Evolutionary conservation across 2,113 vertebrate species (phyloP).

Genomic region (Mesocricetus auratus): DNA sequence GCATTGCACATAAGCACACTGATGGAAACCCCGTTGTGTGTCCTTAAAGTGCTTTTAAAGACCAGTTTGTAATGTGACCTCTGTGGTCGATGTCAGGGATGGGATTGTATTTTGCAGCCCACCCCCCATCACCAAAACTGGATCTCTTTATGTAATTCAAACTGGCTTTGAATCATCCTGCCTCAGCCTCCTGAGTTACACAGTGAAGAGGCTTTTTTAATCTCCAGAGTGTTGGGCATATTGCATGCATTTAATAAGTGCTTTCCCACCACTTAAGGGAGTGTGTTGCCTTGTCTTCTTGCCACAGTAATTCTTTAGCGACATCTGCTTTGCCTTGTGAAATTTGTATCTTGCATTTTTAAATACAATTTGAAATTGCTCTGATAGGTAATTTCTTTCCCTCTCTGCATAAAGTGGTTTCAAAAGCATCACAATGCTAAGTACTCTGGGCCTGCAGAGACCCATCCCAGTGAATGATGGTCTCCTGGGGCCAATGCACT

Average conservation of each 20-base stretch:
- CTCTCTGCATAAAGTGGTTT: conserved; percentile 22
- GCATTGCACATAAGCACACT: not conserved
- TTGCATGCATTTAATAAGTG: not conserved
- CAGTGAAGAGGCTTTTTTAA: not conserved
- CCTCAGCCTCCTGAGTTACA: not conserved
- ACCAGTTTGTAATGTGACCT: not conserved
- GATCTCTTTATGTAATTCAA: not conserved
- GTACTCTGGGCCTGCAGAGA: not conserved
- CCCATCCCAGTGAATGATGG: not conserved
- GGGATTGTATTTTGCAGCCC: not conserved
- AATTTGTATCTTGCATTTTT: conserved; percentile 42
- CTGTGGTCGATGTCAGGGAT: not conserved
- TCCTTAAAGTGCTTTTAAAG: not conserved
- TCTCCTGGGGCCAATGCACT: not conserved
- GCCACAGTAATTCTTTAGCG: not conserved
- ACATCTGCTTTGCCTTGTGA: conserved; percentile 4
- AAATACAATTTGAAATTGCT: conserved; percentile 56
- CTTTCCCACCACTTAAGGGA: not conserved
- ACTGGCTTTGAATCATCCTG: not conserved
- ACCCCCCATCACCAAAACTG: not conserved
- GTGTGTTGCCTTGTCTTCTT: not conserved
- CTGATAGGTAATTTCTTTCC: not conserved
- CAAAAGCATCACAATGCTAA: not conserved
- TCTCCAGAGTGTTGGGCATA: not conserved
- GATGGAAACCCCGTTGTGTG: not conserved